These are phyloP conservation scores for Myotis vivesi DNA, from an alignment of 2,797 vertebrate species.

Conservation along the genomic window DNA sequence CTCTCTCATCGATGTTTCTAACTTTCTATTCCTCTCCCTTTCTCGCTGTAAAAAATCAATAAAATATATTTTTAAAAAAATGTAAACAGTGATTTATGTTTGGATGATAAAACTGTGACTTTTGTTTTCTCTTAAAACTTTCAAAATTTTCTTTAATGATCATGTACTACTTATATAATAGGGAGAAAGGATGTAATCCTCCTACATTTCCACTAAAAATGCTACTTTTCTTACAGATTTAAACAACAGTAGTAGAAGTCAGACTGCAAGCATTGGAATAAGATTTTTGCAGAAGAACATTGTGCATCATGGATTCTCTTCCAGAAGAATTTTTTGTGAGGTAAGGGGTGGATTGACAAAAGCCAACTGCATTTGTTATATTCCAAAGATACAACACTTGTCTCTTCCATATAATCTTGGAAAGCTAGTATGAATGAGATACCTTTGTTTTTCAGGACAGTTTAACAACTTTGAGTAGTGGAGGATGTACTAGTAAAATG, in stretches of 20 bases:
- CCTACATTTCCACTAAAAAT: slow-evolving; percentile 39
- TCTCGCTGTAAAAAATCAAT: too few relatives aligned
- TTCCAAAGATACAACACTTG: not conserved
- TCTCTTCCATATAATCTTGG: slow-evolving; percentile 24
- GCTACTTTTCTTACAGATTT: slow-evolving; percentile 62
- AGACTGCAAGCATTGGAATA: slow-evolving; percentile 25
- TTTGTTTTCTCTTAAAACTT: not conserved
- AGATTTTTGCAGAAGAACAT: slow-evolving; percentile 31
- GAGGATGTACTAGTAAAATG: not conserved
- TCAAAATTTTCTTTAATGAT: not conserved
- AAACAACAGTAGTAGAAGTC: slow-evolving; percentile 36
- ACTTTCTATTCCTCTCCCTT: too few relatives aligned
- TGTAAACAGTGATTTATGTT: slow-evolving; percentile 24
- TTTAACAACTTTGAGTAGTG: not conserved
- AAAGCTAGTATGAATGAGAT: not conserved
- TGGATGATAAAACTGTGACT: not conserved
- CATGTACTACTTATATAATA: not conserved
- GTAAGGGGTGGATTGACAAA: slow-evolving; percentile 49
- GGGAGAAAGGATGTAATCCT: not conserved
- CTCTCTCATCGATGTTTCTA: too few relatives aligned
- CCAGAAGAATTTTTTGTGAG: slow-evolving; percentile 64
- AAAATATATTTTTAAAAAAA: not conserved
- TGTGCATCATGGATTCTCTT: slow-evolving; percentile 68
- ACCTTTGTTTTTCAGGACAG: not conserved
- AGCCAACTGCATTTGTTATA: not conserved